These are phyloP conservation scores for Gallirallus australis DNA, from an alignment of 2,797 vertebrate species.

Conservation along the genomic window DNA sequence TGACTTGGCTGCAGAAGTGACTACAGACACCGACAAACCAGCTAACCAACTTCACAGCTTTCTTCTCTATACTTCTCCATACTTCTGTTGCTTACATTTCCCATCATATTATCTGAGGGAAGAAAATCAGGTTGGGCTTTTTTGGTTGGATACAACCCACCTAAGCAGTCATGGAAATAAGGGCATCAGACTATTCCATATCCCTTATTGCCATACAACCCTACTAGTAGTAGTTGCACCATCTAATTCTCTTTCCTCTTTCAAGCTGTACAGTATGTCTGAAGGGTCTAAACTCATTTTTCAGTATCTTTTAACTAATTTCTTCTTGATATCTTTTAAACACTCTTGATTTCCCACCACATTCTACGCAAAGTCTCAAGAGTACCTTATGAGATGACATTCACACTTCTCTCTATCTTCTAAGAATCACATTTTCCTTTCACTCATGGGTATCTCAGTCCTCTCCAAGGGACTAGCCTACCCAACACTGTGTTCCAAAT, in stretches of 20 bases:
- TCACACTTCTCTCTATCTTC: background rate
- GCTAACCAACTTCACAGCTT: background rate
- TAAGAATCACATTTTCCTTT: background rate
- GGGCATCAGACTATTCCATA: background rate
- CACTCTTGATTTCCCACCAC: background rate
- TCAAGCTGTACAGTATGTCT: background rate
- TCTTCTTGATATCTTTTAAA: background rate
- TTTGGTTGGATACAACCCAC: background rate
- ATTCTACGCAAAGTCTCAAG: background rate
- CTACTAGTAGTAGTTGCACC: background rate
- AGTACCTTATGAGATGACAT: background rate
- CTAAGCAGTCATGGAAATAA: background rate
- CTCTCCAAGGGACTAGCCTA: background rate
- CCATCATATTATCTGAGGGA: background rate
- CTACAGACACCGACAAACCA: background rate
- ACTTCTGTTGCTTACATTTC: background rate
- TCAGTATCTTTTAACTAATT: background rate
- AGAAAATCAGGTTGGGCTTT: background rate
- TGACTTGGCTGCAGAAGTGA: background rate
- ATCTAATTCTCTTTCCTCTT: background rate
- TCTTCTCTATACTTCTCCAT: background rate
- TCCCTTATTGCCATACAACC: background rate
- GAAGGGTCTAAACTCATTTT: background rate
- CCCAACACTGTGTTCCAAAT: background rate
- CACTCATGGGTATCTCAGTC: background rate